phyloP scores from a whole-genome alignment of 2,113 vertebrate genomes.

The Spilogale gracilis region DNA sequence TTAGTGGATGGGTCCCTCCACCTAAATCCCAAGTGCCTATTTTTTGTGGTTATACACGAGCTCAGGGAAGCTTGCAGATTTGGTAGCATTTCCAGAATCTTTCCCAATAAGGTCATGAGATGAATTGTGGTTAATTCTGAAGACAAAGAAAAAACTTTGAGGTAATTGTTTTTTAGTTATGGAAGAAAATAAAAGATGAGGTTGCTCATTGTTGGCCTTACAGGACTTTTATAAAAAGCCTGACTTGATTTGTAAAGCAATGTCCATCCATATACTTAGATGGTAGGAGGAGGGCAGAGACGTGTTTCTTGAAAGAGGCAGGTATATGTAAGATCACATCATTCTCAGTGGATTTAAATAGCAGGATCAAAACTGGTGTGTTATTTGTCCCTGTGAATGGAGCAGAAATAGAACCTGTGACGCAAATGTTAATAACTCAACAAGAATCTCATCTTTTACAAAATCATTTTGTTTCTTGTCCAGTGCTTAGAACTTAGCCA shows the following conservation, averaged over 20 bases:
- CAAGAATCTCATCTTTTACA: slow-evolving; percentile 45
- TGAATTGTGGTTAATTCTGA: slow-evolving; percentile 9
- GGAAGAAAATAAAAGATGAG: slow-evolving; percentile 40
- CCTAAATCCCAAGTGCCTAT: neutral
- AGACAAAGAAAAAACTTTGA: slow-evolving; percentile 35
- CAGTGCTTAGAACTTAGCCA: slow-evolving; percentile 15
- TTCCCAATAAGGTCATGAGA: neutral
- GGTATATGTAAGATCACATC: neutral
- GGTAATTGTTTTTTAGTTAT: slow-evolving; percentile 30
- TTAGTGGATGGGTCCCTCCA: neutral
- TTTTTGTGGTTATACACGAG: neutral
- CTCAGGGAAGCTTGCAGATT: neutral
- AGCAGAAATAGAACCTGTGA: slow-evolving; percentile 60
- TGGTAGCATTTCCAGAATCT: slow-evolving; percentile 37
- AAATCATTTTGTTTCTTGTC: slow-evolving; percentile 42
- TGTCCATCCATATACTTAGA: neutral
- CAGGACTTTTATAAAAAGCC: neutral
- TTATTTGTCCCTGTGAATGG: slow-evolving; percentile 59
- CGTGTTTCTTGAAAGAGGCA: neutral
- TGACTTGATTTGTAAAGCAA: slow-evolving; percentile 61
- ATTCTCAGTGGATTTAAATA: neutral
- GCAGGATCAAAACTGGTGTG: slow-evolving; percentile 36
- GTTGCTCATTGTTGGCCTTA: neutral
- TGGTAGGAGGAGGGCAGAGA: neutral
- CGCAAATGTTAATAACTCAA: slow-evolving; percentile 55